A percentile compares a stretch with the other conserved stretches of the same genome.
Evolutionary conservation across 2,888 invertebrate genomes (phyloP).

Genomic region (Eumerus sabulonum): DNA sequence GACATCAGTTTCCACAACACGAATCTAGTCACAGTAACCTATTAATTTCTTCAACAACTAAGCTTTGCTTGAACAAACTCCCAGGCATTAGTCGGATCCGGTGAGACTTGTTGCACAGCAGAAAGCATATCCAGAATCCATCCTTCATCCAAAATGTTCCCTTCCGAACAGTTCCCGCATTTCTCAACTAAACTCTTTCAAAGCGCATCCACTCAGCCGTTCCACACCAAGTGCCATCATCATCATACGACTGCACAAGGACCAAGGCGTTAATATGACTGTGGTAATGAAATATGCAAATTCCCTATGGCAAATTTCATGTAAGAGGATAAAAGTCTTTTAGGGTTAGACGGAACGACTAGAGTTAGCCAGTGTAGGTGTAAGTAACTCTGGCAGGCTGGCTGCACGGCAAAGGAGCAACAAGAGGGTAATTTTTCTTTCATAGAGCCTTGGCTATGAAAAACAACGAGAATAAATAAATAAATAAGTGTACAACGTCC

Average conservation of each 20-base stretch:
- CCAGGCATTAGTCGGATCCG: too few species aligned
- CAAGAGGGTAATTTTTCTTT: constrained; percentile 61
- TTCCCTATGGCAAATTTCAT: constrained; percentile 77
- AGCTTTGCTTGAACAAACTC: too few species aligned
- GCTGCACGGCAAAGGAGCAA: constrained; percentile 50
- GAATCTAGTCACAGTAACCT: too few species aligned
- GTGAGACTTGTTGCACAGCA: too few species aligned
- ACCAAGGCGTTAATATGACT: constrained; percentile 70
- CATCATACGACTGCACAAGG: constrained; percentile 43
- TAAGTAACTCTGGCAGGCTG: constrained; percentile 54
- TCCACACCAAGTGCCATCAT: constrained; percentile 41
- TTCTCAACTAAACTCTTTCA: neutral
- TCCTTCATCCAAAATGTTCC: too few species aligned
- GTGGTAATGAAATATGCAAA: constrained; percentile 77
- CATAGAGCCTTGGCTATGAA: constrained; percentile 52
- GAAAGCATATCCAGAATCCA: too few species aligned
- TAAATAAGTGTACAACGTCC: constrained; percentile 47
- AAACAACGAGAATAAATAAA: constrained; percentile 57
- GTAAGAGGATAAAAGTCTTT: constrained; percentile 72
- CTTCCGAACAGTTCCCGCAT: neutral
- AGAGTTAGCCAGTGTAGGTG: constrained; percentile 52
- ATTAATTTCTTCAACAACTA: too few species aligned
- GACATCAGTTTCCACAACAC: too few species aligned
- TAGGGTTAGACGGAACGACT: constrained; percentile 50
- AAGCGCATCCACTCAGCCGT: constrained; percentile 55